Base-by-base conservation (phyloP, 1,140 invertebrate species). In the Drosophila pseudoobscura region DNA sequence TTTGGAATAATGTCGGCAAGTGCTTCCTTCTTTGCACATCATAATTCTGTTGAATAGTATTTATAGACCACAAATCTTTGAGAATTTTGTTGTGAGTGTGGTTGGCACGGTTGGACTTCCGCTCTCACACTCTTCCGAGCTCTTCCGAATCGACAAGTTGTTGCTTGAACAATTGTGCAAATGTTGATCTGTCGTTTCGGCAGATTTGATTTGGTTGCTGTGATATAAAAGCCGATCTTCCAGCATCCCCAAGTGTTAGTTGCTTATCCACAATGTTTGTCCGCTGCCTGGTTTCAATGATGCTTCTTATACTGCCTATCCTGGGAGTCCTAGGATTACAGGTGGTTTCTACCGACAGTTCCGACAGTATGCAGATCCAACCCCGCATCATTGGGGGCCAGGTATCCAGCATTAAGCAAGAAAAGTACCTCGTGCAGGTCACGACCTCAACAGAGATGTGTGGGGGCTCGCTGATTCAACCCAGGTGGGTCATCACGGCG, bases 351-450 rank as follows among this genome's bases (percentile, higher is more conserved):
- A n/a, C 45, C 11, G n/a, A 41, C 0, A 39, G 39, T 15, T 13
- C 1, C 2, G 20, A 31, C 50, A 69, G 50, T 51, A n/a, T 49
- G 22, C 44, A 29, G 57, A 7, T 71, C 8, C 52, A 87, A 29
- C 75, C 83, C 2, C 83, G 83, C 43, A 88, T 88, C 20, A 76
- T 88, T 54, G 83, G 83, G 45, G 83, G 83, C 8, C 49, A 65
- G 31, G 52, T 73, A 9, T 49, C 64, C 6, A 57, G 17, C 22
- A 88, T 88, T 6, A 78, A 46, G 22, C 29, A 79, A 6, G 53
- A 83, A 3, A 76, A 76, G 26, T 88, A 88, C 49, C 52, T 88
- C 17, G 31, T 88, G 24, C 83, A 88, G 46, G 79, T 88, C 3
- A 53, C 57, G 13, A 72, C 78, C 1, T n/a, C 20, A 1, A 46